Evolutionary conservation across 2,888 invertebrate genomes (phyloP), one percentile per base, ranked within the genome.

Genomic region (Drosophila mimica): DNA sequence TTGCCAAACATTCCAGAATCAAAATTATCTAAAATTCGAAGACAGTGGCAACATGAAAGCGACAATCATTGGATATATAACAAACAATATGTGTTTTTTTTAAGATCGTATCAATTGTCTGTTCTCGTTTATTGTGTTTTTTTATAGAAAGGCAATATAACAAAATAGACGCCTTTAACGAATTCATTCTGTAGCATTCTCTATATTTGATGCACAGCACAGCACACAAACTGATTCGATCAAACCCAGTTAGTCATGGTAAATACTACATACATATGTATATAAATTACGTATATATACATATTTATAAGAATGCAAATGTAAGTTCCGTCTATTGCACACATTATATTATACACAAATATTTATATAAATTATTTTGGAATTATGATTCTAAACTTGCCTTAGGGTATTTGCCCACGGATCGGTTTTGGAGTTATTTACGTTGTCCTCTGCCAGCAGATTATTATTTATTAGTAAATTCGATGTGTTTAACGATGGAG

Each of bases 321-420:
- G 25, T 25, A 25, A 20, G 30, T 40, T 40, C 40, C 28, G 20
- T 20, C 20, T 15, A 20, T 20, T 40, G 17, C 38, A 20, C 20
- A 20, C 13, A 20, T 4, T 43, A 57, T 30, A 20, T 43, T 15
- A 31, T 20, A 43, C 6, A 15, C 6, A 9, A 9, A 31, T 20
- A 20, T 51, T 31, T 31, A 6, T 51, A 30, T 11, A 17, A 17
- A 40, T 30, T 36, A 28, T 38, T 52, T 54, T 38, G 36, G 20
- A 48, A 40, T 31, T n/a, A n/a, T 25, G 38, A 15, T 67, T 67
- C 7, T n/a, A 62, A 46, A 85, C 82, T 77, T 82, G 72, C 82
- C 85, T n/a, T n/a, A n/a, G n/a, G n/a, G n/a, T n/a, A n/a, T n/a
- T n/a, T n/a, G n/a, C n/a, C 56, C 59, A 53, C 20, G 60, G 25